Evolutionary conservation across 2,888 invertebrate genomes (phyloP), one percentile per base, ranked within the genome.

Genomic region (Dasypolia templi): DNA sequence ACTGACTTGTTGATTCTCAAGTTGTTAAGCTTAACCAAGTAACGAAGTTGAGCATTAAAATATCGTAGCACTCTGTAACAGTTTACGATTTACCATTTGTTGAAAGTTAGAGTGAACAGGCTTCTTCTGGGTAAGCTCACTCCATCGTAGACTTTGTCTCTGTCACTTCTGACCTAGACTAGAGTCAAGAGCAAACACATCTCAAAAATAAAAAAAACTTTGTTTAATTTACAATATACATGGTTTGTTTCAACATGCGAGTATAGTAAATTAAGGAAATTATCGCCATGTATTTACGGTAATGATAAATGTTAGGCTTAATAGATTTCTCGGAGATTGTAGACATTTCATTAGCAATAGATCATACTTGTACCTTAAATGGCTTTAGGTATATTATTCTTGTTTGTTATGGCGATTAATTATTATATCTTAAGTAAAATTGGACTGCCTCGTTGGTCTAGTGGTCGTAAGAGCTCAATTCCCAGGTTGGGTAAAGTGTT

Each of bases 1-100:
- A 72, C 71, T 66, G 81, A 91, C 90, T 91, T 90, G 90, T 91
- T 91, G 90, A 89, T 88, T 90, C 90, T 76, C 82, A 85, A 88
- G 83, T 85, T 84, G 81, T 72, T 64, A 61, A 81, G 81, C 77
- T 66, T 63, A 79, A 73, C 77, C 42, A 58, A 72, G 77, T 73
- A 82, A 77, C 82, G 69, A 86, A 85, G 82, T 90, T 81, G 70
- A 67, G 71, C 83, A 83, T 86, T 86, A 83, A 87, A 88, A 87
- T 83, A 87, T 81, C 68, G 79, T 83, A 86, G 81, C 82, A 84
- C 82, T 72, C 70, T 68, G 77, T 87, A 84, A 74, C 75, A 74
- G 22, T 83, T 86, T 81, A 85, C 61, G 83, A 72, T 67, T 44
- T 66, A 42, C 63, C 75, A 74, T 85, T 84, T 85, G 87, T 83